phyloP scores from a whole-genome alignment of 2,113 vertebrate species.

The Orthonyx spaldingii region DNA sequence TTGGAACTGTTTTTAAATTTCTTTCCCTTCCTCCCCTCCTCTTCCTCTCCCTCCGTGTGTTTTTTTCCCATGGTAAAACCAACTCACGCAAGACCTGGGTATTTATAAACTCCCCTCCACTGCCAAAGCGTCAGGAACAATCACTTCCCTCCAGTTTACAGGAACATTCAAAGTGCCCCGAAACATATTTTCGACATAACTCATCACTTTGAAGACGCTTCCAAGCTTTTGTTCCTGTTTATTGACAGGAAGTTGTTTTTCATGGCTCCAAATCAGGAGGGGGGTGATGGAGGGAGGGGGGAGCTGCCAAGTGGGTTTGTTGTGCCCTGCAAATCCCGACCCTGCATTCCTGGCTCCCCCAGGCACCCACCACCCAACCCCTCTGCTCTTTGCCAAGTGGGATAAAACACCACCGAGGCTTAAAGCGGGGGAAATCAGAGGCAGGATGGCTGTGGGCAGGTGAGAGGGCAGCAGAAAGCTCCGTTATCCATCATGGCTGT shows the following conservation, averaged over 20 bases:
- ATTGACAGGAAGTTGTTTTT: slow-evolving; percentile 78
- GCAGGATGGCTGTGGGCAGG: neutral
- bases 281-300: neutral
- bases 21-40: neutral
- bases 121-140: slow-evolving; percentile 6
- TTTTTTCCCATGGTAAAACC: neutral
- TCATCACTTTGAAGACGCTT: slow-evolving; percentile 76
- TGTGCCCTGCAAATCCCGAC: neutral
- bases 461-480: neutral
- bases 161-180: slow-evolving; percentile 56
- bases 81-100: neutral
- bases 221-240: slow-evolving; percentile 77
- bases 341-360: neutral
- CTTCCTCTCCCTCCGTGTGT: neutral
- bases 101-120: slow-evolving; percentile 55
- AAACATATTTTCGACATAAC: slow-evolving; percentile 71
- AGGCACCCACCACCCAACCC: neutral
- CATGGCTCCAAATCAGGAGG: slow-evolving; percentile 32
- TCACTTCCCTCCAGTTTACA: slow-evolving; percentile 37
- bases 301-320: slow-evolving; percentile 3
- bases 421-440: neutral
- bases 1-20: neutral
- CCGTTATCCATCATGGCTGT: neutral
- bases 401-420: neutral
- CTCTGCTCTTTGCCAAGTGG: neutral